phyloP scores from a whole-genome alignment of 2,113 vertebrate species.

The Solea solea region DNA sequence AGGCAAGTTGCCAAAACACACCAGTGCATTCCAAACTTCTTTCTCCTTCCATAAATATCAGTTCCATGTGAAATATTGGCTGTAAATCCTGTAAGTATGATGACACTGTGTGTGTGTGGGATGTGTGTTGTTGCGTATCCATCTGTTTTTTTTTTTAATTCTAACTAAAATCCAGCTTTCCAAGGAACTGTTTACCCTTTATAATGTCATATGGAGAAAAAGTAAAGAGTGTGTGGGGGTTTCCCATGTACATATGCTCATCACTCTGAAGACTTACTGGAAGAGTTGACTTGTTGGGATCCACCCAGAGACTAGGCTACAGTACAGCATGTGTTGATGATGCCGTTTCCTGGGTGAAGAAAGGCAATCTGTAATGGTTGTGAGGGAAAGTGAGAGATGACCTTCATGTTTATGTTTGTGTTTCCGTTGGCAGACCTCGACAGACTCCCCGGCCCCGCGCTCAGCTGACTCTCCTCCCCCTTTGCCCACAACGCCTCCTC shows the following conservation, averaged over 20 bases:
- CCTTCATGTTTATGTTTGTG: conserved; percentile 43
- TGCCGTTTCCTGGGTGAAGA: conserved; percentile 15
- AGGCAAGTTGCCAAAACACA: conserved; percentile 57
- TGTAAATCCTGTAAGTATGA: not conserved
- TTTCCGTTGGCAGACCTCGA: conserved; percentile 39
- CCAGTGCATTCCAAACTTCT: not conserved
- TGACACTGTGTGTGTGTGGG: not conserved
- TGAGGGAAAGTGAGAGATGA: conserved; percentile 27
- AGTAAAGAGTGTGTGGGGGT: conserved; percentile 46
- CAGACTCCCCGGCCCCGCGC: conserved; percentile 39
- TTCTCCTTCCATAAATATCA: not conserved
- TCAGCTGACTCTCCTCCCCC: conserved; percentile 86
- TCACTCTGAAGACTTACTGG: conserved; percentile 32
- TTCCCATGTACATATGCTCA: conserved; percentile 44
- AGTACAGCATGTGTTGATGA: conserved; percentile 14
- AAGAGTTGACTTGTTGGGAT: conserved; percentile 18
- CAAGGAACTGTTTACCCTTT: not conserved
- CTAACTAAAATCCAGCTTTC: conserved; percentile 1
- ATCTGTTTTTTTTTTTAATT: not conserved
- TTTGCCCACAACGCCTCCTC: conserved; percentile 91
- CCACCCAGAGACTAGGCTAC: conserved; percentile 5
- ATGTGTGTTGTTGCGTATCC: conserved; percentile 6
- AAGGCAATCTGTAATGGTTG: conserved; percentile 2
- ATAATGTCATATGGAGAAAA: conserved; percentile 10
- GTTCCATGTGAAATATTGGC: not conserved